A percentile compares a stretch with the other conserved stretches of the same genome.
Conservation (phyloP, 2,888 invertebrate genomes). For the Scaptomyza polygonia region DNA sequence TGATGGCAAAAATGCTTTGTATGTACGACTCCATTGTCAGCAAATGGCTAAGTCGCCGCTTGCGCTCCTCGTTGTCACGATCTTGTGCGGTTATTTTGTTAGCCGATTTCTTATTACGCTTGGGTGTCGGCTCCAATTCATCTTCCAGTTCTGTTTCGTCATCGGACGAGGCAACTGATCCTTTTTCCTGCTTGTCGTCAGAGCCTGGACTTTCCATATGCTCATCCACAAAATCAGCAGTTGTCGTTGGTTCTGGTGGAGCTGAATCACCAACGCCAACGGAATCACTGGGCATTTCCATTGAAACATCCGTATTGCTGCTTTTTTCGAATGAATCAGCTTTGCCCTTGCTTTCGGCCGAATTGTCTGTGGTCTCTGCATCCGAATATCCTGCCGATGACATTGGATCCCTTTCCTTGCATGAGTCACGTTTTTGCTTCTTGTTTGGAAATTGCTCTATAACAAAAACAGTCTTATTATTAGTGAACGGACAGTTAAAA, state of each 20-base stretch:
- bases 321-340: constrained; percentile 8
- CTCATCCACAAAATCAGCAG: constrained; percentile 53
- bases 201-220: constrained; percentile 55
- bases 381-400: constrained; percentile 31
- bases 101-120: constrained; percentile 64
- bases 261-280: constrained; percentile 12
- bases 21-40: constrained; percentile 84
- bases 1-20: constrained; percentile 81
- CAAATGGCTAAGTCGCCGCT: constrained; percentile 80
- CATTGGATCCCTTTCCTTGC: constrained; percentile 45
- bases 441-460: constrained; percentile 74
- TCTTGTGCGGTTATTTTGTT: constrained; percentile 79
- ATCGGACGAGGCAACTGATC: constrained; percentile 59
- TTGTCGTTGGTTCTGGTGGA: constrained; percentile 21
- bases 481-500: background rate
- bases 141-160: constrained; percentile 66
- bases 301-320: constrained; percentile 39
- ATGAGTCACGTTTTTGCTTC: constrained; percentile 67
- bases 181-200: constrained; percentile 47
- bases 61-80: constrained; percentile 80
- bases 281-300: constrained; percentile 39
- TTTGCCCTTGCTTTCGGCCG: constrained; percentile 37
- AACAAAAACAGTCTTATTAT: constrained; percentile 7
- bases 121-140: constrained; percentile 55
- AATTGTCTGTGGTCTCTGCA: constrained; percentile 20